phyloP scores from a whole-genome alignment of 1,140 invertebrate species.

The Mactra quadrangularis region DNA sequence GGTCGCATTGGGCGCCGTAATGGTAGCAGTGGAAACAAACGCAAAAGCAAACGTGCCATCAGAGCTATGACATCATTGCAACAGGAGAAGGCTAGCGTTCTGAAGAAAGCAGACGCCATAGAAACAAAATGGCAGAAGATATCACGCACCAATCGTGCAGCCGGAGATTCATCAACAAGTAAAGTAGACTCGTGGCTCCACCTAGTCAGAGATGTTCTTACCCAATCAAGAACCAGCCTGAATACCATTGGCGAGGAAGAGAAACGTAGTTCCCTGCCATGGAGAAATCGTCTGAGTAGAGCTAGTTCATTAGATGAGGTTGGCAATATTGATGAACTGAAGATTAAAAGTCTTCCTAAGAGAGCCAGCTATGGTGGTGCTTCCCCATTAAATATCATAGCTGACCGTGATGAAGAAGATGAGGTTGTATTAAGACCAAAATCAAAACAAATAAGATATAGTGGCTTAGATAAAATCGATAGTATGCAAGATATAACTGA shows the following conservation, averaged over 20 bases:
- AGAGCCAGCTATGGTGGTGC: constrained; percentile 44
- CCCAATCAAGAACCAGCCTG: constrained; percentile 69
- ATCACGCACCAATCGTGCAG: constrained; percentile 31
- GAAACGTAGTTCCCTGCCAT: constrained; percentile 64
- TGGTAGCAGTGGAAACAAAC: constrained; percentile 65
- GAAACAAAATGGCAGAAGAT: constrained; percentile 73
- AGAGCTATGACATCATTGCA: constrained; percentile 72
- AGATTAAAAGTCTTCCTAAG: constrained; percentile 53
- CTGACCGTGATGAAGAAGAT: constrained; percentile 58
- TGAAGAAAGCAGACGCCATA: constrained; percentile 74
- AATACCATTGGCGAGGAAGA: constrained; percentile 75
- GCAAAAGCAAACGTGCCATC: constrained; percentile 68
- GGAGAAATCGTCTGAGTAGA: constrained; percentile 62
- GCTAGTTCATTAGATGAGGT: constrained; percentile 56
- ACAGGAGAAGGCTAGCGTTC: constrained; percentile 68
- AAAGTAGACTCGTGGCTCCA: constrained; percentile 73
- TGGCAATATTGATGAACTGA: constrained; percentile 61
- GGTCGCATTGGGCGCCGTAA: constrained; percentile 40
- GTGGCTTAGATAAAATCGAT: not conserved
- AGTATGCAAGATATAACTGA: not conserved
- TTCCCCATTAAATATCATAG: constrained; percentile 69
- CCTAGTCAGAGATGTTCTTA: constrained; percentile 66
- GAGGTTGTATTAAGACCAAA: constrained; percentile 15
- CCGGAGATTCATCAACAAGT: constrained; percentile 41
- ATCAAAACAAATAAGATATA: not conserved